A percentile compares a stretch with the other conserved stretches of the same genome.
Conservation (phyloP, 2,888 invertebrate genomes). For the Alloscopus bannaensis region DNA sequence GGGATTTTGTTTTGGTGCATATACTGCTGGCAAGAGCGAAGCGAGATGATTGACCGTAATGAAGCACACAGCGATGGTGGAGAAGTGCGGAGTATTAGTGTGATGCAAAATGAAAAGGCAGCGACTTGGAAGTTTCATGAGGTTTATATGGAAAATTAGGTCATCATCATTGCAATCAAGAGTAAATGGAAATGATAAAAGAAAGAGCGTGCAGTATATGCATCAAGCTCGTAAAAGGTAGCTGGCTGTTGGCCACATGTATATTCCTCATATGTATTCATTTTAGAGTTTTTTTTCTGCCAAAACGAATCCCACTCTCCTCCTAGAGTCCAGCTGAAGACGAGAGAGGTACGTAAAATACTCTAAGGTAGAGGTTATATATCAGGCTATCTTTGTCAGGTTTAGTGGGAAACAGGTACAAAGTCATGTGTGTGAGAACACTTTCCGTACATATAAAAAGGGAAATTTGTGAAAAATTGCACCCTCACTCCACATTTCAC, state of each 20-base stretch:
- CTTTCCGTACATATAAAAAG: constrained; percentile 35
- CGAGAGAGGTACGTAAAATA: background rate
- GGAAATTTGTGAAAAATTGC: constrained; percentile 56
- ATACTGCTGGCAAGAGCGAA: background rate
- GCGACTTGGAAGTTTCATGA: background rate
- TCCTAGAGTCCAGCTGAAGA: constrained; percentile 22
- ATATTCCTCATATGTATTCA: background rate
- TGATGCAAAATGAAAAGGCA: constrained; percentile 10
- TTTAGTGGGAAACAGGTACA: background rate
- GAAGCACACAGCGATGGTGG: constrained; percentile 9
- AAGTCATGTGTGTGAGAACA: constrained; percentile 14
- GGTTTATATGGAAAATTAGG: constrained; percentile 51
- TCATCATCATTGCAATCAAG: constrained; percentile 46
- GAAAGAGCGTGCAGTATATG: constrained; percentile 17
- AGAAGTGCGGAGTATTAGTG: background rate
- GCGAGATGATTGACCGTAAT: constrained; percentile 11
- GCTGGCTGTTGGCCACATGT: background rate
- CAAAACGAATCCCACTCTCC: constrained; percentile 12
- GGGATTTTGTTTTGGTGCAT: too few relatives aligned
- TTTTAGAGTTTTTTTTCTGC: constrained; percentile 21
- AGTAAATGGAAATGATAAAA: constrained; percentile 31
- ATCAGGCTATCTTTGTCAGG: background rate
- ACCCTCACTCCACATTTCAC: constrained; percentile 37
- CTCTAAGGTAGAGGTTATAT: too few relatives aligned
- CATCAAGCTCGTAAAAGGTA: too few relatives aligned